A percentile compares a stretch with the other conserved stretches of the same genome.
phyloP scores from a whole-genome alignment of 2,113 vertebrate genomes.

The western clawed frog (Xenopus tropicalis) region DNA sequence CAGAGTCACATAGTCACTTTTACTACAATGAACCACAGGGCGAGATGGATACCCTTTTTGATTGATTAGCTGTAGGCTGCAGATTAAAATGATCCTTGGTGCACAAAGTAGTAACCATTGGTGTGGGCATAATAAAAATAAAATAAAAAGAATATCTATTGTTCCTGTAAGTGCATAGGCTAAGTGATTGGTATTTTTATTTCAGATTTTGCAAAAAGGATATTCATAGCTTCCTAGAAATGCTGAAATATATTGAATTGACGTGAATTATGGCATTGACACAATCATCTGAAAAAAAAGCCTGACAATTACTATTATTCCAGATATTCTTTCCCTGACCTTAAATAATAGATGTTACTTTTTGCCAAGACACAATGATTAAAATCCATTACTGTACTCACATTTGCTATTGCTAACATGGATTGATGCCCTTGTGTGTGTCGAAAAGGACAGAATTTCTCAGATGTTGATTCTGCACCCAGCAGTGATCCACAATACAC shows the following conservation, averaged over 20 bases:
- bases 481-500: conserved; percentile 31
- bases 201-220: no score
- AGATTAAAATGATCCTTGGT: no score
- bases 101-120: no score
- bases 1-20: no score
- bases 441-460: conserved; percentile 29
- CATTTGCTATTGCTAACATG: conserved; percentile 1
- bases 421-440: conserved; percentile 37
- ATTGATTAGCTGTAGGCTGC: no score
- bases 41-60: no score
- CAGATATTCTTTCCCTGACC: conserved; percentile 19
- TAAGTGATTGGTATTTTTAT: no score
- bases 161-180: no score
- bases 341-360: conserved; percentile 33
- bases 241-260: background rate
- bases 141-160: no score
- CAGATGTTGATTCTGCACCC: conserved; percentile 38
- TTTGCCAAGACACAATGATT: conserved; percentile 29
- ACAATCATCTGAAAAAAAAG: background rate
- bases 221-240: no score
- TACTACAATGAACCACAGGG: no score
- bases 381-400: conserved; percentile 11
- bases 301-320: conserved; percentile 26
- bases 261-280: background rate
- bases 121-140: no score